Percentiles rank a stretch among this genome's conserved stretches.
Conservation (phyloP, 2,797 vertebrate species). For the Gambusia yucatana region DNA sequence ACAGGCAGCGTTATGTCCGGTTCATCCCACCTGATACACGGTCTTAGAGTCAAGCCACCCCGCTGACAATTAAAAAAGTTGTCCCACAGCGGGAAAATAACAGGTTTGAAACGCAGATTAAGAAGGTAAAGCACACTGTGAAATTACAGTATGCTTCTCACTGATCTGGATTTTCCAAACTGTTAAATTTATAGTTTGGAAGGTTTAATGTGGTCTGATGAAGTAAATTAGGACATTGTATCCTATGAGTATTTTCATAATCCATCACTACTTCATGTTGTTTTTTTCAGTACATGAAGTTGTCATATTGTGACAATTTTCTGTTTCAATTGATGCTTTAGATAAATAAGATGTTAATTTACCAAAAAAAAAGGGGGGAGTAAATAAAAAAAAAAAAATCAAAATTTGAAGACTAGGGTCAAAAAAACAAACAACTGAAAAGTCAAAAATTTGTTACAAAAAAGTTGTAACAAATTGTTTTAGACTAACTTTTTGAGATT, state of each 20-base stretch:
- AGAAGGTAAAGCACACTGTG: not conserved
- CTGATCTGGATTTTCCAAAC: not conserved
- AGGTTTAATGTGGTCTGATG: not conserved
- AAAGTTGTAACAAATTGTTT: too few species aligned
- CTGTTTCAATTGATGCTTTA: not conserved
- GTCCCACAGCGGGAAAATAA: not conserved
- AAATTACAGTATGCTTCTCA: not conserved
- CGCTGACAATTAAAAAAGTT: not conserved
- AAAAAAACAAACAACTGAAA: too few species aligned
- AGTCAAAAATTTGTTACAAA: too few species aligned
- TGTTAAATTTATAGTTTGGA: not conserved
- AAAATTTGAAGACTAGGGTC: too few species aligned
- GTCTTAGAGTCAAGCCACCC: not conserved
- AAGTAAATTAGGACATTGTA: not conserved
- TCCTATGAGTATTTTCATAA: not conserved
- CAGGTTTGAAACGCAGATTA: not conserved
- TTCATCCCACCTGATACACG: slow-evolving; percentile 13
- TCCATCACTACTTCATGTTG: not conserved
- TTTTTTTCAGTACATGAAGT: not conserved
- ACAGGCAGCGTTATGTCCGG: slow-evolving; percentile 20
- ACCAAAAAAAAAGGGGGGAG: not conserved
- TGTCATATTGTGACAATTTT: not conserved
- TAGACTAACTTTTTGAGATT: too few species aligned
- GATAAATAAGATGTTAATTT: not conserved
- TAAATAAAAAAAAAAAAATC: too few species aligned